Evolutionary conservation across 1,140 invertebrate species (phyloP).

Genomic region (Scaptomyza hsui): DNA sequence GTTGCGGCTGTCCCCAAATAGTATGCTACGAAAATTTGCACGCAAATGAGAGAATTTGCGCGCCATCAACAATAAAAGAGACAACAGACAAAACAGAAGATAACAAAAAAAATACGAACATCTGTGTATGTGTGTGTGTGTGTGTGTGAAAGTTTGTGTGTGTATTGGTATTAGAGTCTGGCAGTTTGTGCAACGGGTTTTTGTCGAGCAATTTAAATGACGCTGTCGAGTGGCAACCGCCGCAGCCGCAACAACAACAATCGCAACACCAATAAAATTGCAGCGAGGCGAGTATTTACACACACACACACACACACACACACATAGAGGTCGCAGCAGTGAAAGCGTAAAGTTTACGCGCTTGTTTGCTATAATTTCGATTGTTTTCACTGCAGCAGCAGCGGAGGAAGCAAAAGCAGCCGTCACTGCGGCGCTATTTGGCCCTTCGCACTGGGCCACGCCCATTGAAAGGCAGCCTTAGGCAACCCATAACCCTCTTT

Average conservation of each 20-base stretch:
- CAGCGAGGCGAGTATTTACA: conserved; percentile 22
- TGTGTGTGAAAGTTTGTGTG: conserved; percentile 15
- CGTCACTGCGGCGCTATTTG: conserved; percentile 16
- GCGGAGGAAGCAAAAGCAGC: conserved; percentile 15
- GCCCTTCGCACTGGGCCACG: conserved; percentile 10
- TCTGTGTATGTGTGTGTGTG: not conserved
- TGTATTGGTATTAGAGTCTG: conserved; percentile 62
- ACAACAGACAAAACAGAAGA: conserved; percentile 14
- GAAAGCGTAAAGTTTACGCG: conserved; percentile 80
- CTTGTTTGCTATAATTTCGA: conserved; percentile 82
- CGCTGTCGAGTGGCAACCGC: conserved; percentile 36
- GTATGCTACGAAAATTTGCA: conserved; percentile 63
- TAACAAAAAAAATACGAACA: conserved; percentile 6
- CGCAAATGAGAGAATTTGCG: conserved; percentile 72
- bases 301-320: conserved; percentile 31
- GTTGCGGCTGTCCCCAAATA: conserved; percentile 54
- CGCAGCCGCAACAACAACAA: conserved; percentile 49
- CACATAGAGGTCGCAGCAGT: conserved; percentile 25
- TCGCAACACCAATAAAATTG: conserved; percentile 62
- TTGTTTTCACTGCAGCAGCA: conserved; percentile 71
- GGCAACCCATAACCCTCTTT: not conserved
- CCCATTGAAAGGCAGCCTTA: conserved; percentile 22
- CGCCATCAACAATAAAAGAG: conserved; percentile 56
- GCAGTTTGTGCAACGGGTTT: conserved; percentile 59
- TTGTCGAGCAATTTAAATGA: conserved; percentile 75